These are phyloP conservation scores for Clunio marinus DNA, from an alignment of 2,888 invertebrate species.

Conservation along the genomic window DNA sequence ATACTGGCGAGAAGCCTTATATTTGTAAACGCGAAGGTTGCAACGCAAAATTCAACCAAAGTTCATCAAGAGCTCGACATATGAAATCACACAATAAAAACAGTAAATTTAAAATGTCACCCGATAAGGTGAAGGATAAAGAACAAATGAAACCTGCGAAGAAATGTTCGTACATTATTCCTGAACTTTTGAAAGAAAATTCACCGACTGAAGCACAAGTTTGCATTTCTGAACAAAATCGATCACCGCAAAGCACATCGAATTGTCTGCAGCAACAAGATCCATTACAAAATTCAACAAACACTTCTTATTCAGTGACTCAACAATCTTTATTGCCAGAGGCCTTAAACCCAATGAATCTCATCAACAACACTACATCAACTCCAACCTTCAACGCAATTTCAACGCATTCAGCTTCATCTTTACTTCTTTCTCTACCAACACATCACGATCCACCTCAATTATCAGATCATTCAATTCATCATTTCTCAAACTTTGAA, in stretches of 20 bases:
- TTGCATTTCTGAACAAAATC: neutral
- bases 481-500: conserved; percentile 27
- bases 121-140: neutral
- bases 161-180: neutral
- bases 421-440: conserved; percentile 2
- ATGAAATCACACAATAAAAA: conserved; percentile 40
- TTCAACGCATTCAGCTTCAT: conserved; percentile 4
- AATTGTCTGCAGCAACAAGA: conserved; percentile 4
- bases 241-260: neutral
- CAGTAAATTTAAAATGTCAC: neutral
- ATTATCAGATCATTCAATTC: conserved; percentile 7
- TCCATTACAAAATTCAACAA: neutral
- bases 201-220: neutral
- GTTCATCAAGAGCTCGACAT: conserved; percentile 41
- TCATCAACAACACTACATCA: neutral
- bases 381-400: neutral
- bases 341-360: conserved; percentile 29
- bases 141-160: neutral
- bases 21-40: conserved; percentile 40
- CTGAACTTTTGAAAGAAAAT: neutral
- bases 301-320: neutral
- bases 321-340: conserved; percentile 11
- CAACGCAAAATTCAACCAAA: conserved; percentile 42
- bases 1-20: conserved; percentile 42
- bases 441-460: conserved; percentile 29